Base-by-base conservation (phyloP, 2,888 invertebrate species). In the Mycalesis mineus region DNA sequence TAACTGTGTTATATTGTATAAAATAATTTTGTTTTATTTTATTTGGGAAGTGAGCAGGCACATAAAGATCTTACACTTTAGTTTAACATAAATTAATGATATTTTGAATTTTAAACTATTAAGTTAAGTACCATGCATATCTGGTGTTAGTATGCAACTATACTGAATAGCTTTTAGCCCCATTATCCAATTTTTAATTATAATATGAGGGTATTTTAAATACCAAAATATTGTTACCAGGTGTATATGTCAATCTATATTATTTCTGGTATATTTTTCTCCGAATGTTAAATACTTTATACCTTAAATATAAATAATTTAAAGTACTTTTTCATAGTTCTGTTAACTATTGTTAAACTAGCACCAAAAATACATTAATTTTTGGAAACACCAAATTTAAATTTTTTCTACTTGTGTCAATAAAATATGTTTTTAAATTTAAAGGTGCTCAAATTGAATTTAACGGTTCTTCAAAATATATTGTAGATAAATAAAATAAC, bases 151-250 rank as follows among this genome's bases (percentile, higher is more conserved):
- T 33, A 5, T 33, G 33, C 7, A 29, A 29, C 7, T 33, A 11
- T 36, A 11, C 11, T 11, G 11, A 11, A 36, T 36, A 11, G 11
- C 9, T 11, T 36, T 9, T 33, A 36, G 3, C 4, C 36, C 36
- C 4, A 36, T 11, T 36, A 36, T 36, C 11, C 28, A 28, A 8
- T 7, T 14, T 9, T 45, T 42, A 14, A 1, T 8, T 31, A 8
- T 45, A n/a, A 2, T 13, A 29, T 11, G 37, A 56, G 47, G 45
- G 70, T 73, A 68, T 69, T 71, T 64, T 65, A 66, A 71, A 73
- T 75, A 72, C 79, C 82, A 80, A 80, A 71, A 65, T 61, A 59
- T 65, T 64, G 73, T 72, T 72, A 73, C 73, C 72, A 71, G 55
- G 59, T n/a, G n/a, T 29, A 37, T 51, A 49, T 57, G 57, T 39